phyloP scores from a whole-genome alignment of 2,797 vertebrate genomes.

The Poecilia gillii region DNA sequence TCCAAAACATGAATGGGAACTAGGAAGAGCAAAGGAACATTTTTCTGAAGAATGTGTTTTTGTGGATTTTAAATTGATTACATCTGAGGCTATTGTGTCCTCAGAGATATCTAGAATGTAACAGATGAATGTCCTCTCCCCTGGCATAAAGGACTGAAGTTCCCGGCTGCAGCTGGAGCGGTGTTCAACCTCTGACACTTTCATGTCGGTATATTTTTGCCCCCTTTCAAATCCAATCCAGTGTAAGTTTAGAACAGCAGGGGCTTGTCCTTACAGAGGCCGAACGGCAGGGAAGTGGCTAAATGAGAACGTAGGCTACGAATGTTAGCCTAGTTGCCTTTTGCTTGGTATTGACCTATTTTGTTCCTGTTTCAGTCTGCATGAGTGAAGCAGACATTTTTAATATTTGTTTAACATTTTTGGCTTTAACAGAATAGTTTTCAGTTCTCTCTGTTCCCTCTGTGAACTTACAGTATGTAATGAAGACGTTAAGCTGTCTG shows the following conservation, averaged over 20 bases:
- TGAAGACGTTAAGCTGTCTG: slow-evolving; percentile 75
- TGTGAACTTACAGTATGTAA: slow-evolving; percentile 61
- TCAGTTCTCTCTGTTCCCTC: neutral
- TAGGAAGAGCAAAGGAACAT: slow-evolving; percentile 12
- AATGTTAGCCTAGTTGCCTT: slow-evolving; percentile 22
- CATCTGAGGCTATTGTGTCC: slow-evolving; percentile 34
- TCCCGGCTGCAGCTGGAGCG: slow-evolving; percentile 47
- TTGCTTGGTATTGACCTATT: slow-evolving; percentile 38
- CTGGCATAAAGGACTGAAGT: slow-evolving; percentile 19
- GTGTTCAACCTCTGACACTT: slow-evolving; percentile 57
- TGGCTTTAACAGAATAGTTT: neutral
- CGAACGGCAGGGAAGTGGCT: slow-evolving; percentile 36
- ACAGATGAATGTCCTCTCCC: slow-evolving; percentile 20
- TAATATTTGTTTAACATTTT: neutral
- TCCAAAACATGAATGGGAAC: neutral
- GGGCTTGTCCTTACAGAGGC: slow-evolving; percentile 38
- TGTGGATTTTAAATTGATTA: slow-evolving; percentile 22
- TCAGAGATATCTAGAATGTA: slow-evolving; percentile 8
- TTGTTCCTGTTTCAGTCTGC: slow-evolving; percentile 19
- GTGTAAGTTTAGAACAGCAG: slow-evolving; percentile 58
- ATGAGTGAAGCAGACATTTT: neutral
- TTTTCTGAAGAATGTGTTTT: slow-evolving; percentile 24
- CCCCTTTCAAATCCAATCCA: slow-evolving; percentile 64
- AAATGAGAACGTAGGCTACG: slow-evolving; percentile 35
- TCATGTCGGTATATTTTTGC: slow-evolving; percentile 73